These are phyloP conservation scores for Heliconius eleuchia DNA, from an alignment of 1,140 invertebrate species.

Conservation along the genomic window DNA sequence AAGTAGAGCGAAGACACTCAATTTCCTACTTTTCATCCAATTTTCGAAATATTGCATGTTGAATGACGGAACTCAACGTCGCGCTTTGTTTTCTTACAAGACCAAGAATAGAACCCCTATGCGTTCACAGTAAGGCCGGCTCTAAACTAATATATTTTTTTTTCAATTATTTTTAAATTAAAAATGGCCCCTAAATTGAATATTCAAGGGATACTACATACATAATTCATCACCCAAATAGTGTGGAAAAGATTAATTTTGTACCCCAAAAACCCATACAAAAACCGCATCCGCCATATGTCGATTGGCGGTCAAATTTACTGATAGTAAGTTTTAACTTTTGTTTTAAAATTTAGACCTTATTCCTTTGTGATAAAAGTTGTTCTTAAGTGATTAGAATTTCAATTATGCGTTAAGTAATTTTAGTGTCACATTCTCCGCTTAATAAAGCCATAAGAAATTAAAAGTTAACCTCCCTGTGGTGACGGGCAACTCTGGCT, in stretches of 20 bases:
- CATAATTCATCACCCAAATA: not conserved
- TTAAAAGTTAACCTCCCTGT: not conserved
- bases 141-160: no score
- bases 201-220: not conserved
- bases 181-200: not conserved
- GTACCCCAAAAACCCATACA: constrained; percentile 42
- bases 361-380: not conserved
- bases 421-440: constrained; percentile 1
- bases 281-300: constrained; percentile 54
- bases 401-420: not conserved
- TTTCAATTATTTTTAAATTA: no score
- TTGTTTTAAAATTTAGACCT: not conserved
- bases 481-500: no score
- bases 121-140: rapidly evolving
- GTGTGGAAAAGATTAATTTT: constrained; percentile 30
- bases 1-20: no score
- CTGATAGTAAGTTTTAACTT: not conserved
- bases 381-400: not conserved
- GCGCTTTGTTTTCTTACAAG: no score
- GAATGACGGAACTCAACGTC: no score
- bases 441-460: not conserved
- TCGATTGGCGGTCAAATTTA: constrained; percentile 7
- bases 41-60: no score
- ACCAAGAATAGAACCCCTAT: no score
- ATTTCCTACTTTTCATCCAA: no score